Evolutionary conservation across 2,888 invertebrate genomes (phyloP), one percentile per base, ranked within the genome.

Genomic region (Shargacucullia verbasci): DNA sequence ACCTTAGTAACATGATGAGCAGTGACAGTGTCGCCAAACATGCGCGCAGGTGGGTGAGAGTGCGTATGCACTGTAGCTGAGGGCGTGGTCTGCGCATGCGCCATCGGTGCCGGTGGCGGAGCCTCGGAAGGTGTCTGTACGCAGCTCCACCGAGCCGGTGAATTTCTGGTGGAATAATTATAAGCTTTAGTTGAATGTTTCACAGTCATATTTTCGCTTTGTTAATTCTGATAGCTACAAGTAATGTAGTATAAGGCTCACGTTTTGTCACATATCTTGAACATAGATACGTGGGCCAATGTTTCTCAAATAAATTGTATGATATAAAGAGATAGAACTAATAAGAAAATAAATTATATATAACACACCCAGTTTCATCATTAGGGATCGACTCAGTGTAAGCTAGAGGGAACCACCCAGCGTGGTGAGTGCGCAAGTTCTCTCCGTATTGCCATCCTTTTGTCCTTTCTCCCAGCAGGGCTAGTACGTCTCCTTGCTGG

Each of bases 381-480:
- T 96, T 97, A 54, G 96, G 92, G 46, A 96, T 94, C n/a, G 94
- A 94, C 90, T 98, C 98, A 29, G 98, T 98, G 83, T 98, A 99
- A n/a, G 98, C 98, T 64, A 98, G 92, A 0, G 99, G 99, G 90
- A 99, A 99, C 99, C 99, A 99, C 31, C 99, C 99, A 70, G 97
- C 97, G 83, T 97, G 96, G 85, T 98, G 98, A n/a, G 98, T 98
- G 54, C 98, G 95, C 73, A 97, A 89, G 89, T 99, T 99, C 88
- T 98, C 98, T n/a, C 99, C 99, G 81, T 98, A 99, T 90, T 99
- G 98, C 99, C 99, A 99, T 20, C 99, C 99, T 86, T 98, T 98
- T 73, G 98, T 98, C 74, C 98, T 95, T 79, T 98, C 98, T 15
- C 98, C 99, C 78, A 98, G 96, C 68, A 98, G 90, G 7, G 97